Conservation (phyloP, 64 coral and sea anemone species). For the Stylophora pistillata region DNA sequence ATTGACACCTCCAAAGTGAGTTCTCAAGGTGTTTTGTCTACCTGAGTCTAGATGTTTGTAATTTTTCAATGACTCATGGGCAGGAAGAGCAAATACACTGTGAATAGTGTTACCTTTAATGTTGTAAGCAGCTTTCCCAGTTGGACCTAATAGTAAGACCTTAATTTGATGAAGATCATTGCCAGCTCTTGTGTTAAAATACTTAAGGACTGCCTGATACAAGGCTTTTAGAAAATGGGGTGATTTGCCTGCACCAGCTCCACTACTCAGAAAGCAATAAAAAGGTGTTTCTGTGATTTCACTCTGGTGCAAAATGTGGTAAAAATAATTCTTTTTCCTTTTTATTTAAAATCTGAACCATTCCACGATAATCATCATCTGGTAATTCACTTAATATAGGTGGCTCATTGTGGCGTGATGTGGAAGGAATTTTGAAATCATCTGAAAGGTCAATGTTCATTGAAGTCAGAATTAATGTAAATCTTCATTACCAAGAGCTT, state of each 20-base stretch:
- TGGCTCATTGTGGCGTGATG: too few species aligned
- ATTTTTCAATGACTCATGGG: too few species aligned
- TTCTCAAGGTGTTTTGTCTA: too few species aligned
- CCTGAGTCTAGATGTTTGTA: too few species aligned
- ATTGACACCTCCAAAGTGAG: too few species aligned
- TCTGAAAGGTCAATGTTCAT: background rate
- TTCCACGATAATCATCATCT: constrained; percentile 1
- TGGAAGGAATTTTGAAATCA: background rate
- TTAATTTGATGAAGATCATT: constrained; percentile 22
- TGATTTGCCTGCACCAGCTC: background rate
- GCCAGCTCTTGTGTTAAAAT: constrained; percentile 33
- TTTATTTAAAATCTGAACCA: constrained; percentile 20
- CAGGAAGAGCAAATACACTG: constrained; percentile 11
- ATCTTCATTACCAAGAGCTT: too few species aligned
- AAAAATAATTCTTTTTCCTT: background rate
- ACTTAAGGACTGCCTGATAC: constrained; percentile 15
- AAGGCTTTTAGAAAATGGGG: background rate
- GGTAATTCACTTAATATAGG: too few species aligned
- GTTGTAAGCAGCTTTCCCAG: constrained; percentile 5
- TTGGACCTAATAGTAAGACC: background rate
- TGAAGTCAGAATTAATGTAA: too few species aligned
- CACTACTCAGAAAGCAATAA: too few species aligned
- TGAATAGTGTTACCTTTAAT: constrained; percentile 5
- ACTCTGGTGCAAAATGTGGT: too few species aligned
- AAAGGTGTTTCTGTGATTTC: too few species aligned